A percentile compares a stretch with the other conserved stretches of the same genome.
phyloP scores from a whole-genome alignment of 2,797 vertebrate species.

The Pitangus sulphuratus region DNA sequence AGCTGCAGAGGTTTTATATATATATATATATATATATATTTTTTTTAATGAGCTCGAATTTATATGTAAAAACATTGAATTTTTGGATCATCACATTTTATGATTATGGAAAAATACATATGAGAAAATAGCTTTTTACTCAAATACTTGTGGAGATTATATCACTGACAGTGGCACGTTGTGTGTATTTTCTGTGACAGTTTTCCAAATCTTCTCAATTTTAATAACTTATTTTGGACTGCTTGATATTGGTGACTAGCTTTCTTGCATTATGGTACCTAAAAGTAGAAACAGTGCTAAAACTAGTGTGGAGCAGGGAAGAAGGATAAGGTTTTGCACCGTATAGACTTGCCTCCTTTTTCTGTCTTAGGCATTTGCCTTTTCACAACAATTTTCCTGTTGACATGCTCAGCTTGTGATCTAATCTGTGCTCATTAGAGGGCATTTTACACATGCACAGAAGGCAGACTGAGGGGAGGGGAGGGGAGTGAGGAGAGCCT shows the following conservation, averaged over 20 bases:
- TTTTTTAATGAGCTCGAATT: not conserved
- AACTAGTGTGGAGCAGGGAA: not conserved
- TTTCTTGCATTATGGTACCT: not conserved
- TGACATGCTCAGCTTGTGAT: not conserved
- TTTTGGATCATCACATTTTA: not conserved
- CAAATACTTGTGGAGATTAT: not conserved
- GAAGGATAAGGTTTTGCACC: not conserved
- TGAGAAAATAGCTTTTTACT: not conserved
- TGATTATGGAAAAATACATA: not conserved
- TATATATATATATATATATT: too few relatives aligned
- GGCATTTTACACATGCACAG: not conserved
- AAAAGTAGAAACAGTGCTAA: not conserved
- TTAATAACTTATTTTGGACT: not conserved
- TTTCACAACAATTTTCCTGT: not conserved
- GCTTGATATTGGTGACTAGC: not conserved
- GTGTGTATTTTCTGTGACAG: not conserved
- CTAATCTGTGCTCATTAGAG: conserved; percentile 5
- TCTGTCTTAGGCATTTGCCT: not conserved
- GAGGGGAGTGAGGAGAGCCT: not conserved
- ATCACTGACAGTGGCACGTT: not conserved
- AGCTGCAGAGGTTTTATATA: not conserved
- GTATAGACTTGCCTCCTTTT: not conserved
- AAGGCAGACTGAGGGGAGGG: not conserved
- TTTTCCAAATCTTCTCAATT: not conserved
- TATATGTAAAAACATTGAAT: not conserved